A percentile compares a stretch with the other conserved stretches of the same genome.
Conservation (phyloP, 2,113 vertebrate genomes). For the Hyla sarda region DNA sequence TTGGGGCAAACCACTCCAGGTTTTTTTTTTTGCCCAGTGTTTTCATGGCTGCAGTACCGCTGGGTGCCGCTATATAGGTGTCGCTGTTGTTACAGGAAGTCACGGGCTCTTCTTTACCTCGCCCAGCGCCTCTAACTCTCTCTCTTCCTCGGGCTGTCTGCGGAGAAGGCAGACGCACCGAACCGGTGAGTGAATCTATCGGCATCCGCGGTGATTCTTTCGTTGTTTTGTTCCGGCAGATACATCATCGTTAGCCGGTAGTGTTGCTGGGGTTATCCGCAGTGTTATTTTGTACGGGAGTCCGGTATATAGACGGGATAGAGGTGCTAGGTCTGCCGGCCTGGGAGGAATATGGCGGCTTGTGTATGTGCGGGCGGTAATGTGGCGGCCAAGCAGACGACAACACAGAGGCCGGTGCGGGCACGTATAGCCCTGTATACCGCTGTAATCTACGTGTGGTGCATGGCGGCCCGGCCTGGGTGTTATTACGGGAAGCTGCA, state of each 20-base stretch:
- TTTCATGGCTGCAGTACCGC: conserved; percentile 8
- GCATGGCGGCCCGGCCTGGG: too few species aligned
- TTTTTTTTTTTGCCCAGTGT: too few species aligned
- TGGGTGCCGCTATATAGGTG: not conserved
- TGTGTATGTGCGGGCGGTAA: not conserved
- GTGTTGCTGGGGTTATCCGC: not conserved
- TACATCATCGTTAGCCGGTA: too few species aligned
- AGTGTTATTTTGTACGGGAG: not conserved
- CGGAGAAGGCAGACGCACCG: conserved; percentile 40
- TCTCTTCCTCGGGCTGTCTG: conserved; percentile 54
- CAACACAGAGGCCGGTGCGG: too few species aligned
- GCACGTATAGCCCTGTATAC: too few species aligned
- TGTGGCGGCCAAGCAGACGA: too few species aligned
- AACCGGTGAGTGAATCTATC: conserved; percentile 45
- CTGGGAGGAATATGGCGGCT: conserved; percentile 31
- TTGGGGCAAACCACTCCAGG: too few species aligned
- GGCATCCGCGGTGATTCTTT: not conserved
- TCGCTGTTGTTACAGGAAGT: conserved; percentile 17
- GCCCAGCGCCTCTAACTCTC: not conserved
- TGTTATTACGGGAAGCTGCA: too few species aligned
- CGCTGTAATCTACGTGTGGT: too few species aligned
- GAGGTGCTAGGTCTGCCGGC: not conserved
- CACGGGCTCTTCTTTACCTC: not conserved
- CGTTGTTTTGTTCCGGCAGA: not conserved
- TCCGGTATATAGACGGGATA: not conserved